Evolutionary conservation across 2,113 vertebrate genomes (phyloP).

Genomic region (Cheilinus undulatus): DNA sequence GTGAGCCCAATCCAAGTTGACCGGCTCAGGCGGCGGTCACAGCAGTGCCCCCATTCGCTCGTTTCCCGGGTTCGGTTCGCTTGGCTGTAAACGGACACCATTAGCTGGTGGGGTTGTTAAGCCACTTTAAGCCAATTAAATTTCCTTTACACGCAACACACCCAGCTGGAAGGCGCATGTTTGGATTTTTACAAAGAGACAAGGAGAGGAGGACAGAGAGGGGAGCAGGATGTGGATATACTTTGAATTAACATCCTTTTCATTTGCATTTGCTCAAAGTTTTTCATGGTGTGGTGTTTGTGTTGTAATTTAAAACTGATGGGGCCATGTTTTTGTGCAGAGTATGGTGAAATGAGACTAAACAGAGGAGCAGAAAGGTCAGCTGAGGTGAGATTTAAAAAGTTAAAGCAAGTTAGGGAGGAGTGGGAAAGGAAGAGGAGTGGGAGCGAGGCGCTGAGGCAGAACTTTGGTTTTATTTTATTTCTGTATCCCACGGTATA

Average conservation of each 20-base stretch:
- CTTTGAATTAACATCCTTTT: constrained; percentile 33
- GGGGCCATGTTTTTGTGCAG: background rate
- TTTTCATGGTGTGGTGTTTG: constrained; percentile 36
- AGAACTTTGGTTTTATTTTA: constrained; percentile 36
- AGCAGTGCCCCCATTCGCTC: constrained; percentile 67
- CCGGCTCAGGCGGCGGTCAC: constrained; percentile 66
- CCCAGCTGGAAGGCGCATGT: constrained; percentile 65
- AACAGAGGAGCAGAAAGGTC: constrained; percentile 26
- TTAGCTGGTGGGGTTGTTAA: constrained; percentile 62
- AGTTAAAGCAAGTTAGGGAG: constrained; percentile 14
- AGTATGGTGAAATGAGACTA: no score
- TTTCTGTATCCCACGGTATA: constrained; percentile 22
- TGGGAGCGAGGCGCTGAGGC: constrained; percentile 9
- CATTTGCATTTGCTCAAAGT: constrained; percentile 38
- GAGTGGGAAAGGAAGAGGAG: constrained; percentile 9
- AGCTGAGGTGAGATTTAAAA: constrained; percentile 41
- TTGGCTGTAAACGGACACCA: constrained; percentile 75
- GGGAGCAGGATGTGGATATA: constrained; percentile 28
- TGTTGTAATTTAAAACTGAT: constrained; percentile 45
- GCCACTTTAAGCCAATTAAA: constrained; percentile 76
- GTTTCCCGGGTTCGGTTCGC: constrained; percentile 60
- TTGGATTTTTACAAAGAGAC: constrained; percentile 44
- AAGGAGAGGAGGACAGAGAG: constrained; percentile 24
- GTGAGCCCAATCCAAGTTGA: constrained; percentile 73
- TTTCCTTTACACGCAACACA: constrained; percentile 72